These are phyloP conservation scores for Drosophila parvula DNA, from an alignment of 1,140 invertebrate species.

Conservation along the genomic window DNA sequence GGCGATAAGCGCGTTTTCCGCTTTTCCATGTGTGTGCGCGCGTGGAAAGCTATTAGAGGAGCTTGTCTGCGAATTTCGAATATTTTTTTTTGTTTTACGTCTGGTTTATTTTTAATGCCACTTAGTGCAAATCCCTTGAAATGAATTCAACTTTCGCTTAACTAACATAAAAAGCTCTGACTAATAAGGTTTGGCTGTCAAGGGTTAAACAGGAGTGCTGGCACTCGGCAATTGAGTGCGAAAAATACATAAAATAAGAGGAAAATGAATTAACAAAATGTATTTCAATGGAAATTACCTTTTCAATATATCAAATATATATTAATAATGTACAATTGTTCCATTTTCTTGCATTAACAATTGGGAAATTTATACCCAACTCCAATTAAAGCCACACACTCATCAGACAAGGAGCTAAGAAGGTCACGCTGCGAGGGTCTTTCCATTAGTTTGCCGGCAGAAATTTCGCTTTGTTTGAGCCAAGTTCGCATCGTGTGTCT, in stretches of 20 bases:
- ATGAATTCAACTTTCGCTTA: slow-evolving; percentile 60
- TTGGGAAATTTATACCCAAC: too few species aligned
- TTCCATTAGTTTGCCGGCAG: neutral
- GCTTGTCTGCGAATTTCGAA: slow-evolving; percentile 66
- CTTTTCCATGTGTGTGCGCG: slow-evolving; percentile 19
- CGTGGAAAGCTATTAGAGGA: slow-evolving; percentile 78
- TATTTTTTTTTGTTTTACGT: slow-evolving; percentile 10
- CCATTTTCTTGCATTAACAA: too few species aligned
- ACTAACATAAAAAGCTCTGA: slow-evolving; percentile 17
- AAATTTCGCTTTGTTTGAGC: slow-evolving; percentile 14
- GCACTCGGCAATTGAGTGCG: neutral
- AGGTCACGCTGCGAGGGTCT: slow-evolving; percentile 11
- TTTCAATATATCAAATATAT: too few species aligned
- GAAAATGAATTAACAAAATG: neutral
- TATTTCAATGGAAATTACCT: too few species aligned
- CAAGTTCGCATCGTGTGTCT: slow-evolving; percentile 21
- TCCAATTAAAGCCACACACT: neutral
- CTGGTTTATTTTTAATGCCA: slow-evolving; percentile 65
- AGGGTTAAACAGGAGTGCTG: neutral
- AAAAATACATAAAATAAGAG: too few species aligned
- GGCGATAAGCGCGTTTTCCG: slow-evolving; percentile 64
- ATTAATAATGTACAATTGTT: too few species aligned
- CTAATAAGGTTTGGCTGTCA: slow-evolving; percentile 3
- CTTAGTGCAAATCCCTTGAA: slow-evolving; percentile 72
- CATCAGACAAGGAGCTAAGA: neutral